A percentile compares a stretch with the other conserved stretches of the same genome.
phyloP scores from a whole-genome alignment of 2,888 invertebrate genomes.

The Parnassius apollo region DNA sequence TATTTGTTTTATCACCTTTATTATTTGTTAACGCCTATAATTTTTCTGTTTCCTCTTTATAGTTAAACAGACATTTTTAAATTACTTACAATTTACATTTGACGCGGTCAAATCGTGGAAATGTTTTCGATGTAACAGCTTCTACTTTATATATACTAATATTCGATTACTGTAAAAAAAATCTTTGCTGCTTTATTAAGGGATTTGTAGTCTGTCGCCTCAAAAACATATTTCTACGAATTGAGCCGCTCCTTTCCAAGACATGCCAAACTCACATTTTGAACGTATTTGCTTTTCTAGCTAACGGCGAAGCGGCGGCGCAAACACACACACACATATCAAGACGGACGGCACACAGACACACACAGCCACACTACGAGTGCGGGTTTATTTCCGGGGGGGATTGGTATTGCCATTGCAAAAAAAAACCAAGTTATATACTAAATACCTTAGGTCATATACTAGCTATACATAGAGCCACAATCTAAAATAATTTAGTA shows the following conservation, averaged over 20 bases:
- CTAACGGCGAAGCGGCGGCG: constrained; percentile 71
- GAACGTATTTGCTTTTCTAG: constrained; percentile 75
- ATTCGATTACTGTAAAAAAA: no score
- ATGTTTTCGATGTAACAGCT: not conserved
- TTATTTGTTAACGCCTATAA: constrained; percentile 8
- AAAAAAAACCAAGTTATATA: constrained; percentile 39
- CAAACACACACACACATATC: constrained; percentile 78
- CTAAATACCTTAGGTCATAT: constrained; percentile 27
- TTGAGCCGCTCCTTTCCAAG: constrained; percentile 27
- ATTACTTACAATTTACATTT: constrained; percentile 21
- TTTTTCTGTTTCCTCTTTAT: constrained; percentile 21
- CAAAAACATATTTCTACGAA: constrained; percentile 6
- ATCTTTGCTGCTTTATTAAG: no score
- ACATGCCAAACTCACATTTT: constrained; percentile 63
- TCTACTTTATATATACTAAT: no score
- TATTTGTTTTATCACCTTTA: constrained; percentile 15
- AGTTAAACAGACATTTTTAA: constrained; percentile 20
- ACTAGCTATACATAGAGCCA: not conserved
- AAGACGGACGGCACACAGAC: constrained; percentile 75
- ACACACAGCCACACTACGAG: constrained; percentile 56
- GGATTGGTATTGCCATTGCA: constrained; percentile 54
- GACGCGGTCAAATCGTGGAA: constrained; percentile 17
- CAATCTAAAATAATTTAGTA: no score
- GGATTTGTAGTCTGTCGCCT: not conserved
- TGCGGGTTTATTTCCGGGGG: constrained; percentile 39